Base-by-base conservation (phyloP, 1,140 invertebrate genomes). In the Nebria ingens region DNA sequence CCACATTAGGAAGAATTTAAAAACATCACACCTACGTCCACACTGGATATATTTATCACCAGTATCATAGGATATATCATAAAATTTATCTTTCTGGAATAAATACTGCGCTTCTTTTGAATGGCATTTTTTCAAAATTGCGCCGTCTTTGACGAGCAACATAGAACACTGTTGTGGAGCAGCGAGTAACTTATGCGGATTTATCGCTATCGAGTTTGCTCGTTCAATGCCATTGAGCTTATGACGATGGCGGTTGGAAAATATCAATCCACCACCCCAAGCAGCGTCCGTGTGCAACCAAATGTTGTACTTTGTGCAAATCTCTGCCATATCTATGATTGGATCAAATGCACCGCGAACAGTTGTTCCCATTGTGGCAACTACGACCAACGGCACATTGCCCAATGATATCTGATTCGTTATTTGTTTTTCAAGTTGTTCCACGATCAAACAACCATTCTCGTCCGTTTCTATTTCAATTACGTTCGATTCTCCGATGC, bases 1-100 rank as follows among this genome's bases (percentile, higher is more conserved):
- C 83, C 83, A 85, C 80, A 83, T 82, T 12, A 84, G 64, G 82
- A 82, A 85, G 34, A 85, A 74, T 62, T 85, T 86, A 64, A 85
- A 79, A 21, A 83, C 74, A 67, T 85, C 83, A 59, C 81, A 82
- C 64, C 81, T 76, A 25, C 83, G 65, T 42, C 83, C 83, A 66
- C 83, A 85, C 62, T 85, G 82, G 51, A 86, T 74, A 34, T 81
- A 74, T 62, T 82, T 84, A 66, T 85, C 83, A 9, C 82, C 83
- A 0, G 76, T 73, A 65, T 86, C 83, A 61, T 77, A 84, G 19
- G 59, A 65, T 2, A 76, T 68, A 66, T 84, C 81, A 64, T 85
- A 86, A 58, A 80, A 76, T 64, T 86, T 85, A 63, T 85, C 82
- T 58, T 77, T 78, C 61, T 83, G 80, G 63, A 83, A 85, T 2